phyloP scores from a whole-genome alignment of 2,888 invertebrate species.

The Malthinus flaveolus region DNA sequence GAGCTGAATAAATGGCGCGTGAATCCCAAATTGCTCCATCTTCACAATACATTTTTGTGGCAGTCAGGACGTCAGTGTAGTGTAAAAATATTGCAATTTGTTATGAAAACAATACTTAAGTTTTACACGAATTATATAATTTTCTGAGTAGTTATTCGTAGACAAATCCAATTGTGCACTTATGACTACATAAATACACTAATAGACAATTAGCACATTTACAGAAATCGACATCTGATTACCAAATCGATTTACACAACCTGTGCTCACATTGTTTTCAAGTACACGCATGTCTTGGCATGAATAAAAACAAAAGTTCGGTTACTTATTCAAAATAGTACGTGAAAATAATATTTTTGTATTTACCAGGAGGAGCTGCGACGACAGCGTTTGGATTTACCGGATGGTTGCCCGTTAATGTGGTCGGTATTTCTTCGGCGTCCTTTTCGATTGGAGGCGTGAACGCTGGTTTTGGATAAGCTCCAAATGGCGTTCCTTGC shows the following conservation, averaged over 20 bases:
- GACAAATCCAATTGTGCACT: not conserved
- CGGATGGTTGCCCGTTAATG: slow-evolving; percentile 16
- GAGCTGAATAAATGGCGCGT: no score
- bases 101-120: no score
- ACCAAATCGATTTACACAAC: not conserved
- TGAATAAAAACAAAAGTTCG: not conserved
- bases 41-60: no score
- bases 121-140: no score
- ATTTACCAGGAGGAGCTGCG: not conserved
- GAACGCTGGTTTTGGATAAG: slow-evolving; percentile 46
- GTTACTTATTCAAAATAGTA: slow-evolving; percentile 9
- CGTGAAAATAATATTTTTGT: slow-evolving; percentile 1
- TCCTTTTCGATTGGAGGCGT: slow-evolving; percentile 52
- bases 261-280: slow-evolving; percentile 15
- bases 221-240: no score
- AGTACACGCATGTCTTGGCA: slow-evolving; percentile 18
- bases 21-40: no score
- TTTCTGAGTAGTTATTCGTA: slow-evolving; percentile 3
- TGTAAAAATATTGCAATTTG: no score
- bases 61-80: no score
- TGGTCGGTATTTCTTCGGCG: slow-evolving; percentile 49
- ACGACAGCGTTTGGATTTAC: not conserved
- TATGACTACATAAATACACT: not conserved
- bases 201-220: no score
- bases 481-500: slow-evolving; percentile 40